These are phyloP conservation scores for Brachionus rubens DNA, from an alignment of 1,140 invertebrate genomes.

Conservation along the genomic window DNA sequence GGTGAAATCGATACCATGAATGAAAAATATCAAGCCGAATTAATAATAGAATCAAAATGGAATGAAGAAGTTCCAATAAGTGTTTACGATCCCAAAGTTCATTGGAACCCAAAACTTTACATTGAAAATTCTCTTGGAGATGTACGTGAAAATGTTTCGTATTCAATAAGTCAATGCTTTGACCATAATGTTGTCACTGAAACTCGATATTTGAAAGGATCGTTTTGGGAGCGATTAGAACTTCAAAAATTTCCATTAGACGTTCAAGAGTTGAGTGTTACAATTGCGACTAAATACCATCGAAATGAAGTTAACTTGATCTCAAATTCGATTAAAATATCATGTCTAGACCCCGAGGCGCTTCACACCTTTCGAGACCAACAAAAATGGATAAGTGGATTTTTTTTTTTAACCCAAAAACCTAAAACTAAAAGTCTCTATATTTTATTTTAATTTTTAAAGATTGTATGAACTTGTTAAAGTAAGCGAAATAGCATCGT, in stretches of 20 bases:
- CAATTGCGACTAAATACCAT: background rate
- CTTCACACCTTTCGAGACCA: constrained; percentile 1
- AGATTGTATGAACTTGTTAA: background rate
- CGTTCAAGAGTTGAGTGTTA: constrained; percentile 6
- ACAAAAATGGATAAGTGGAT: constrained; percentile 25
- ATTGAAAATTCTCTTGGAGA: background rate
- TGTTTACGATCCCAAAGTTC: background rate
- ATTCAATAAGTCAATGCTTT: background rate
- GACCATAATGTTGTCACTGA: background rate
- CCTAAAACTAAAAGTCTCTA: background rate
- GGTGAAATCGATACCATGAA: constrained; percentile 28
- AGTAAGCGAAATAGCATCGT: background rate
- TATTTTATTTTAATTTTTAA: background rate
- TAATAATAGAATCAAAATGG: constrained; percentile 8
- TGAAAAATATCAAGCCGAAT: constrained; percentile 16
- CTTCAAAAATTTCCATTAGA: constrained; percentile 6
- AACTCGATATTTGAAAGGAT: constrained; percentile 12
- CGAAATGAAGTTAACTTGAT: constrained; percentile 1
- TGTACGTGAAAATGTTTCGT: background rate
- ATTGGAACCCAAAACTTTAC: constrained; percentile 18
- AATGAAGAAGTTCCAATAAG: background rate
- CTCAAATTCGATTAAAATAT: background rate
- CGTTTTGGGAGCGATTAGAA: constrained; percentile 2
- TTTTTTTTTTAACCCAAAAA: background rate
- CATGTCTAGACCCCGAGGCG: background rate